phyloP scores from a whole-genome alignment of 2,888 invertebrate genomes.

The Ganaspis brasiliensis region DNA sequence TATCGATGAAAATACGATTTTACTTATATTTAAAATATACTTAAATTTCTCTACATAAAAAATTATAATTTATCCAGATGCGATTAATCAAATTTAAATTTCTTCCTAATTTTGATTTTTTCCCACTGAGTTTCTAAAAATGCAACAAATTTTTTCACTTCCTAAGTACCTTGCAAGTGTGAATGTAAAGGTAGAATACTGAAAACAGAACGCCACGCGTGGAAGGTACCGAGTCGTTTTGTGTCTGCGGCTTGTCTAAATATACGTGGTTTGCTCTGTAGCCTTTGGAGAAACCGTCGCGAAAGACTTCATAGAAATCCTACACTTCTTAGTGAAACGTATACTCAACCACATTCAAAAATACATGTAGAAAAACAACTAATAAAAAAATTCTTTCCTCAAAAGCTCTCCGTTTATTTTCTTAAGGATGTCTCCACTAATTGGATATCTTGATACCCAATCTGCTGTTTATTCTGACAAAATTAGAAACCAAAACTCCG shows the following conservation, averaged over 20 bases:
- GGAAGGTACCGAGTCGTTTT: constrained; percentile 60
- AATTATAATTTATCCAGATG: no score
- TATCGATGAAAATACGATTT: no score
- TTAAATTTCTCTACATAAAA: no score
- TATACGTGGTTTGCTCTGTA: constrained; percentile 56
- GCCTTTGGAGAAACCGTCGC: constrained; percentile 42
- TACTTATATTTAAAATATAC: no score
- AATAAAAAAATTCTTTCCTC: not conserved
- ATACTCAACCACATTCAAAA: constrained; percentile 12
- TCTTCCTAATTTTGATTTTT: no score
- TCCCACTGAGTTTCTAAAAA: no score
- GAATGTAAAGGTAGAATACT: constrained; percentile 24
- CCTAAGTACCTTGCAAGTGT: not conserved
- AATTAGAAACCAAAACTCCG: no score
- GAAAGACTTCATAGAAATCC: constrained; percentile 38
- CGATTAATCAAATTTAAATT: no score
- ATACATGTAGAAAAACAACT: not conserved
- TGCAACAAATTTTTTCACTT: not conserved
- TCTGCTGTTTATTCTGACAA: not conserved
- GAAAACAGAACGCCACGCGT: constrained; percentile 55
- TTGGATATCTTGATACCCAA: constrained; percentile 3
- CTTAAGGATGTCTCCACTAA: not conserved
- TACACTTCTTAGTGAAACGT: constrained; percentile 19
- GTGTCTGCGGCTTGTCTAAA: constrained; percentile 62
- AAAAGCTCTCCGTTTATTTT: not conserved